Conservation (phyloP, 2,888 invertebrate genomes). For the Ernsta delagoae region DNA sequence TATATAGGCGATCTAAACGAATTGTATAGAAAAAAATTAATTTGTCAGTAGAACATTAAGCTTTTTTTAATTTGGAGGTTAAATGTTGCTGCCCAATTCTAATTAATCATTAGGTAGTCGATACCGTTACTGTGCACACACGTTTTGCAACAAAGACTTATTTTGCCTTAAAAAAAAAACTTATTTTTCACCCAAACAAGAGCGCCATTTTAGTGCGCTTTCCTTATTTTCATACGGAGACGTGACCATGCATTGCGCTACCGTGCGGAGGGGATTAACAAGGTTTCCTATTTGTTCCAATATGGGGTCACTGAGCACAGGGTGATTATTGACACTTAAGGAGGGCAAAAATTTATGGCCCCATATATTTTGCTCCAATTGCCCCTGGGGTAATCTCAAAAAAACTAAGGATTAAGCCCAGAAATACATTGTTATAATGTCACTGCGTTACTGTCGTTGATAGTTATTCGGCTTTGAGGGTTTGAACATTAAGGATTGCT, state of each 20-base stretch:
- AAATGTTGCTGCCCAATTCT: no score
- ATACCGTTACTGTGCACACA: no score
- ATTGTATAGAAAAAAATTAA: no score
- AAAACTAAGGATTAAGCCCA: conserved; percentile 21
- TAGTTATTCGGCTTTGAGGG: no score
- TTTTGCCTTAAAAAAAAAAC: no score
- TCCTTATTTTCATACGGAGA: conserved; percentile 64
- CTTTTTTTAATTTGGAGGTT: no score
- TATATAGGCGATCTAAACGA: no score
- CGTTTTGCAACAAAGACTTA: no score
- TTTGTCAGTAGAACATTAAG: no score
- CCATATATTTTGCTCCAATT: conserved; percentile 32
- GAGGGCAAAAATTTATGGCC: conserved; percentile 37
- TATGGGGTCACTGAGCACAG: conserved; percentile 35
- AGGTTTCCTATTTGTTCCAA: conserved; percentile 34
- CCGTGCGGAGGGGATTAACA: conserved; percentile 31
- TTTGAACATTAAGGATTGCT: no score
- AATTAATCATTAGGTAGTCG: no score
- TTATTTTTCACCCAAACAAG: not conserved
- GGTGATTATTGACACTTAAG: conserved; percentile 37
- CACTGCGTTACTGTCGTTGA: not conserved
- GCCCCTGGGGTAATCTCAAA: conserved; percentile 33
- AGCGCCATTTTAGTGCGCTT: conserved; percentile 19
- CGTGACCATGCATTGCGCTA: conserved; percentile 70
- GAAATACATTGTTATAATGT: conserved; percentile 6